Evolutionary conservation across 2,113 vertebrate genomes (phyloP).

Genomic region (Platysternon megacephalum): DNA sequence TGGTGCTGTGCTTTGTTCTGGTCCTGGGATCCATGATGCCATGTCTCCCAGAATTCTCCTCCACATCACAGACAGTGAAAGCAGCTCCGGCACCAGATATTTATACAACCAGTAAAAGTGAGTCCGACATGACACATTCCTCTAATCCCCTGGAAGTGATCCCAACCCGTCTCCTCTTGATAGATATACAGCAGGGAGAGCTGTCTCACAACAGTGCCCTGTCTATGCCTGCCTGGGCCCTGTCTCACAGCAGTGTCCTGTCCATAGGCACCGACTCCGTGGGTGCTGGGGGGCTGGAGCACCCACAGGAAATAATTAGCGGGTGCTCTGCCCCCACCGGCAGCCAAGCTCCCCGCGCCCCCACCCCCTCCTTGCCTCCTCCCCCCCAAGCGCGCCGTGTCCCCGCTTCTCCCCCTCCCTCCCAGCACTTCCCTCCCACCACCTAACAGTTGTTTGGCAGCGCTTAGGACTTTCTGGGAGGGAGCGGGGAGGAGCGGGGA

Average conservation of each 20-base stretch:
- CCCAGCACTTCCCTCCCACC: too few species aligned
- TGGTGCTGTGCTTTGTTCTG: slow-evolving; percentile 95
- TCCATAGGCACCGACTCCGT: background rate
- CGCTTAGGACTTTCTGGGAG: too few species aligned
- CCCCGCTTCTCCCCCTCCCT: too few species aligned
- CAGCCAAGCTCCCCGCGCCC: too few species aligned
- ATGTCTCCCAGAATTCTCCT: slow-evolving; percentile 92
- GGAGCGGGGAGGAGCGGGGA: too few species aligned
- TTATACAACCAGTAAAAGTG: slow-evolving; percentile 95
- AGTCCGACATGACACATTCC: slow-evolving; percentile 50
- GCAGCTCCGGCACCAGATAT: slow-evolving; percentile 84
- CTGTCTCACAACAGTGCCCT: background rate
- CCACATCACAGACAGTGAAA: slow-evolving; percentile 87
- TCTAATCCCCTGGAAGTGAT: background rate
- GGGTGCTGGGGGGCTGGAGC: too few species aligned
- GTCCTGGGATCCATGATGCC: slow-evolving; percentile 95
- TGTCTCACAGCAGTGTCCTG: background rate
- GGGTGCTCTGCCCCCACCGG: too few species aligned
- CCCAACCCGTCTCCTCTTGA: rapidly evolving
- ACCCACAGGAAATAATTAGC: too few species aligned
- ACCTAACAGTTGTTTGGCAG: too few species aligned
- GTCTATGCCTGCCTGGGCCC: background rate
- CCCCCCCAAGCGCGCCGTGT: too few species aligned
- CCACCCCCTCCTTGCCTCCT: too few species aligned
- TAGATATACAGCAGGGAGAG: background rate